These are phyloP conservation scores for Allolobophora icterica DNA, from an alignment of 2,888 invertebrate genomes.

Conservation along the genomic window DNA sequence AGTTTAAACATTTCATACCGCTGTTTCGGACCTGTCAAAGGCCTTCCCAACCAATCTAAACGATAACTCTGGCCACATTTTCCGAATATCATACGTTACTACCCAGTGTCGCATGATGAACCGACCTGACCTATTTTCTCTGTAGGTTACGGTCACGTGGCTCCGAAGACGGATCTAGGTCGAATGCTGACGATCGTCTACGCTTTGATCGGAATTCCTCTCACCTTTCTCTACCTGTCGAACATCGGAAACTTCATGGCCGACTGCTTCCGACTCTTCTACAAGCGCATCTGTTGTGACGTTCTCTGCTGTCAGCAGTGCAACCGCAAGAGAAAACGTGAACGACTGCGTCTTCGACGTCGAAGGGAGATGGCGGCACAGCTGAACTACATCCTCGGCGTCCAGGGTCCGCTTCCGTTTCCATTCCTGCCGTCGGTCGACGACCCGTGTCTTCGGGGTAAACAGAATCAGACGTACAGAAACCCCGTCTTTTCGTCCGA, in stretches of 20 bases:
- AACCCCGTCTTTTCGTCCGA: not conserved
- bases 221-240: constrained; percentile 53
- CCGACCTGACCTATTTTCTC: not conserved
- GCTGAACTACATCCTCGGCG: constrained; percentile 37
- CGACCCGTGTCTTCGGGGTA: not conserved
- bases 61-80: too few relatives aligned
- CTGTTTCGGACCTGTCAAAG: too few relatives aligned
- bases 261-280: constrained; percentile 52
- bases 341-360: constrained; percentile 41
- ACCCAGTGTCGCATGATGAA: not conserved
- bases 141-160: constrained; percentile 53
- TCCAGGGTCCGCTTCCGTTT: not conserved
- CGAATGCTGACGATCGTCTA: constrained; percentile 53
- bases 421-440: not conserved
- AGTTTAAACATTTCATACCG: too few relatives aligned
- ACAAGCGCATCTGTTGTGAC: constrained; percentile 52
- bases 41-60: too few relatives aligned
- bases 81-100: too few relatives aligned
- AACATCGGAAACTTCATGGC: constrained; percentile 55
- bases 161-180: constrained; percentile 52
- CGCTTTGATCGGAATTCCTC: constrained; percentile 53
- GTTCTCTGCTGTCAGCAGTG: constrained; percentile 51
- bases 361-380: constrained; percentile 39
- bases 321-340: constrained; percentile 47
- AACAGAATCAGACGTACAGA: constrained; percentile 8